Percentiles rank a stretch among this genome's conserved stretches.
Conservation (phyloP, 2,888 invertebrate genomes). For the Dryadula phaetusa region DNA sequence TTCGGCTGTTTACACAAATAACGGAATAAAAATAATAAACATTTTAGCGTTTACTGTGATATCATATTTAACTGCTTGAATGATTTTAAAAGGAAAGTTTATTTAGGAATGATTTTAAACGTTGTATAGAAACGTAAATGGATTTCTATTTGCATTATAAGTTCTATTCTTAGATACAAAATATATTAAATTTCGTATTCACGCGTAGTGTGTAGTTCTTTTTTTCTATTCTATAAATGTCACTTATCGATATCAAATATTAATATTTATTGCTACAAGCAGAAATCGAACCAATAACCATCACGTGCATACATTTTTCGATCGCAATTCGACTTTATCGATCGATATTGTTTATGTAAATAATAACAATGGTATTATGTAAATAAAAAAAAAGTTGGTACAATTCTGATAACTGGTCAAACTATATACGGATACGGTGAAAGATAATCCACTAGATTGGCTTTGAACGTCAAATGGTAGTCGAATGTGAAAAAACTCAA, state of each 20-base stretch:
- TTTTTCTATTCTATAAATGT: too few relatives aligned
- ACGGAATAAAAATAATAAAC: slow-evolving; percentile 1
- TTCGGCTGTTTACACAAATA: background rate
- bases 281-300: too few relatives aligned
- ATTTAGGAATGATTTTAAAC: background rate
- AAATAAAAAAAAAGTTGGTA: background rate
- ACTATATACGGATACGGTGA: background rate
- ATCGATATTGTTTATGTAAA: too few relatives aligned
- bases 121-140: background rate
- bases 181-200: too few relatives aligned
- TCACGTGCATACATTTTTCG: too few relatives aligned
- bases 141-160: background rate
- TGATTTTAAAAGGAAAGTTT: background rate
- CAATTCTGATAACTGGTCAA: background rate
- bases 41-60: background rate
- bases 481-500: background rate
- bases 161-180: background rate
- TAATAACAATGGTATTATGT: too few relatives aligned
- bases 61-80: background rate
- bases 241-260: too few relatives aligned
- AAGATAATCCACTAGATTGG: background rate
- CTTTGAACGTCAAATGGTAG: background rate
- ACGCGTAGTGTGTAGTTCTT: too few relatives aligned
- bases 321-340: too few relatives aligned
- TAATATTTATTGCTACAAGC: too few relatives aligned